Conservation (phyloP, 2,888 invertebrate genomes). For the Phengaris arion region DNA sequence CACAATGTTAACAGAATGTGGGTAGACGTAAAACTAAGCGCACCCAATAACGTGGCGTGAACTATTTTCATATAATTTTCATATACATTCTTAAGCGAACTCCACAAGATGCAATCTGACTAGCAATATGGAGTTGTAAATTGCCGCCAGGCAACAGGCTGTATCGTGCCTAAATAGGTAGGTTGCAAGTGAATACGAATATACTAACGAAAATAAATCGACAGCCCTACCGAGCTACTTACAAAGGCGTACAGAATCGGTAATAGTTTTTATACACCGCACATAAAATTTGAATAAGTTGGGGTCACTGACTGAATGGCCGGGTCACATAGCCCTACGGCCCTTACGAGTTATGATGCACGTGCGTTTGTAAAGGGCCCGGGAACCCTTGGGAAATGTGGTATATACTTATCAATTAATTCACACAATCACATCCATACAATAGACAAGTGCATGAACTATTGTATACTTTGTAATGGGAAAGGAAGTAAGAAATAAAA, state of each 20-base stretch:
- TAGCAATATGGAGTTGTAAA: no score
- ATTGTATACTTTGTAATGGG: background rate
- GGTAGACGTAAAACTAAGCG: no score
- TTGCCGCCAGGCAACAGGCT: no score
- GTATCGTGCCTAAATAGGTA: no score
- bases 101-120: no score
- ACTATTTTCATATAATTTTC: no score
- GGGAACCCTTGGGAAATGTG: background rate
- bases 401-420: background rate
- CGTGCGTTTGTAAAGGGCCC: background rate
- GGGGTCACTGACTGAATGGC: background rate
- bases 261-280: background rate
- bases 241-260: background rate
- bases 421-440: constrained; percentile 3
- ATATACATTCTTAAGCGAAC: no score
- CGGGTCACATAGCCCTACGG: background rate
- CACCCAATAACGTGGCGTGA: no score
- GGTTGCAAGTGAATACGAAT: background rate
- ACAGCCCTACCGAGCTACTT: background rate
- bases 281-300: constrained; percentile 10
- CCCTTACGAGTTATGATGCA: background rate
- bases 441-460: background rate
- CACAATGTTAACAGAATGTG: no score
- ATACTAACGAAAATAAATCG: background rate
- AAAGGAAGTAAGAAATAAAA: constrained; percentile 12